Evolutionary conservation across 2,888 invertebrate genomes (phyloP).

Genomic region (Leuctra nigra): DNA sequence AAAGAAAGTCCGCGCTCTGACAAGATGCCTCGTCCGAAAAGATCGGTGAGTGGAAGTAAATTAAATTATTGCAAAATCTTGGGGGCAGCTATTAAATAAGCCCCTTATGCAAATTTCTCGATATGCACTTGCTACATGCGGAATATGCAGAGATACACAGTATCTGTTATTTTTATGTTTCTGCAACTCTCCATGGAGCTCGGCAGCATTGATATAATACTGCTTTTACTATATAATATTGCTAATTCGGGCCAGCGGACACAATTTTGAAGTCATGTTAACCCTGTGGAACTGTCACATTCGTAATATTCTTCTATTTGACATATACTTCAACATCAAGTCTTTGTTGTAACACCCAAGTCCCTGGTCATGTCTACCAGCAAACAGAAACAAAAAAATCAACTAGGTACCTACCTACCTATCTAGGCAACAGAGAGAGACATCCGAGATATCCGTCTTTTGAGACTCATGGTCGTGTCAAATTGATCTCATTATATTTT

Average conservation of each 20-base stretch:
- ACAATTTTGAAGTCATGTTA: too few species aligned
- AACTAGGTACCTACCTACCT: not conserved
- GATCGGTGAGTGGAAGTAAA: conserved; percentile 38
- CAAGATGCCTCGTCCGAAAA: conserved; percentile 42
- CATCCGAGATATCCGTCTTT: too few species aligned
- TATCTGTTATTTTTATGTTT: conserved; percentile 40
- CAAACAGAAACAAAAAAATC: conserved; percentile 5
- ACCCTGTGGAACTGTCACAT: not conserved
- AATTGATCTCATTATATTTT: not conserved
- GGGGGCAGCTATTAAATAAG: not conserved
- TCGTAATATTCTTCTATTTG: not conserved
- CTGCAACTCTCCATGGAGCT: conserved; percentile 4
- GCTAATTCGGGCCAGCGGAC: too few species aligned
- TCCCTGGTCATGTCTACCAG: too few species aligned
- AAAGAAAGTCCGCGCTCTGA: conserved; percentile 27
- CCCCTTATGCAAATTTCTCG: not conserved
- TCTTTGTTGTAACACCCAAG: conserved; percentile 2
- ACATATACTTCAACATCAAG: not conserved
- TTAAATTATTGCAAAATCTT: not conserved
- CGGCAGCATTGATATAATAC: not conserved
- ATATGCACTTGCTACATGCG: conserved; percentile 17
- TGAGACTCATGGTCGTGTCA: not conserved
- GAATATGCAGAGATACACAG: conserved; percentile 28
- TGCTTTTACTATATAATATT: not conserved
- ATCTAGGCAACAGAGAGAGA: not conserved